phyloP scores from a whole-genome alignment of 2,888 invertebrate genomes.

The Apotomis betuletana region DNA sequence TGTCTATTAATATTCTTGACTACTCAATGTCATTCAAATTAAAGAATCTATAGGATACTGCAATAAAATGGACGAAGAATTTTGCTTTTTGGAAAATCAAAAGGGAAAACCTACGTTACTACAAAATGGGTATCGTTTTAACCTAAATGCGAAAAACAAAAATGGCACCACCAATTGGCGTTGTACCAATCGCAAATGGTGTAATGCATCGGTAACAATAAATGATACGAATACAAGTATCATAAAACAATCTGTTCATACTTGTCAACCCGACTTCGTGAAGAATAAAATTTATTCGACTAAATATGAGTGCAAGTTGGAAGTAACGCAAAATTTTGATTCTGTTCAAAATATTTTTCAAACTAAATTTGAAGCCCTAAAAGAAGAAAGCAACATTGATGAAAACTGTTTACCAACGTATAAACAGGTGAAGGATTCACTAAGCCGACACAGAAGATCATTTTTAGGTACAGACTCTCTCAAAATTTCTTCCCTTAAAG shows the following conservation, averaged over 20 bases:
- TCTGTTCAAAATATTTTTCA: constrained; percentile 11
- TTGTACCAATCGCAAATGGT: constrained; percentile 8
- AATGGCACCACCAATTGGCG: constrained; percentile 9
- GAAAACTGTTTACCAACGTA: constrained; percentile 4
- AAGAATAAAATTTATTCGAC: constrained; percentile 12
- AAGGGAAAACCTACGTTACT: constrained; percentile 11
- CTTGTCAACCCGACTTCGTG: constrained; percentile 11
- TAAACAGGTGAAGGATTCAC: constrained; percentile 14
- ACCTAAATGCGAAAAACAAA: constrained; percentile 9
- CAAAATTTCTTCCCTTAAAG: constrained; percentile 10
- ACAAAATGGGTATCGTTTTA: constrained; percentile 4
- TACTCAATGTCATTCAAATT: constrained; percentile 10
- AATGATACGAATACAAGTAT: constrained; percentile 12
- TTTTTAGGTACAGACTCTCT: constrained; percentile 7
- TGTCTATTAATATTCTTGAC: constrained; percentile 1
- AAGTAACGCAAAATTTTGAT: constrained; percentile 14
- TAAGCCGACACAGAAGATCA: constrained; percentile 9
- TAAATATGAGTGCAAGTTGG: constrained; percentile 8
- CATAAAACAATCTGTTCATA: constrained; percentile 1
- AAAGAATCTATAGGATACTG: constrained; percentile 8
- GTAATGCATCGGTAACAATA: constrained; percentile 11
- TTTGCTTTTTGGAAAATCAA: constrained; percentile 12
- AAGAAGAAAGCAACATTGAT: constrained; percentile 10
- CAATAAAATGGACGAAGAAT: constrained; percentile 12
- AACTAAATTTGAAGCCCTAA: constrained; percentile 2